Evolutionary conservation across 2,888 invertebrate genomes (phyloP), one percentile per base, ranked within the genome.

Genomic region (Coenonympha glycerion): DNA sequence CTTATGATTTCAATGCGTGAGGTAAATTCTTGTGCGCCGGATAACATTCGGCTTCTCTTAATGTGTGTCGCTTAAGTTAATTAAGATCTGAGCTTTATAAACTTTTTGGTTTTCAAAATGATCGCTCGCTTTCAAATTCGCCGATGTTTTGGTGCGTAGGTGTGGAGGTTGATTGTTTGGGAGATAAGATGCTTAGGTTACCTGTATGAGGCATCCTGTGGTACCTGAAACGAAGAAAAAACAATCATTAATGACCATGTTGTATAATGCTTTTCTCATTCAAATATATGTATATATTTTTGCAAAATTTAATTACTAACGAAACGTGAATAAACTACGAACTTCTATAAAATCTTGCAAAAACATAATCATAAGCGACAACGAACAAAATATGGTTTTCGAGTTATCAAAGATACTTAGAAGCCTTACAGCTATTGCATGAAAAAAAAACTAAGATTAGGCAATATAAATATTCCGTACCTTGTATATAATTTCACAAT

Each of bases 1-100:
- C 79, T 84, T 83, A 82, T 85, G 85, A 84, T 82, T 83, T 82
- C 81, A 73, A 79, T 75, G 83, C 79, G 84, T 79, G 81, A 82
- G 80, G 80, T 79, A 75, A 76, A 77, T 76, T 76, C 74, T 60
- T 69, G 47, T 42, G 46, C 49, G 36, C 66, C 70, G 68, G 64
- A 55, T 53, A 55, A 53, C 46, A 52, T 58, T 63, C 56, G 62
- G 64, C 61, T 61, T 59, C 64, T 63, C 68, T 59, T 71, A 69
- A 76, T 71, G 73, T 65, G 55, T 55, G 60, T 64, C 63, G 70
- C 72, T 74, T 65, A 65, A 59, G 71, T 80, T 82, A 82, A 83
- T 83, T 82, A 82, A 82, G 76, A 77, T 76, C 71, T 75, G 76
- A 69, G 58, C 59, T 47, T 53, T 56, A 47, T 47, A 51, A 50